A percentile compares a stretch with the other conserved stretches of the same genome.
Evolutionary conservation across 1,140 invertebrate species (phyloP).

Genomic region (Leguminivora glycinivorella): DNA sequence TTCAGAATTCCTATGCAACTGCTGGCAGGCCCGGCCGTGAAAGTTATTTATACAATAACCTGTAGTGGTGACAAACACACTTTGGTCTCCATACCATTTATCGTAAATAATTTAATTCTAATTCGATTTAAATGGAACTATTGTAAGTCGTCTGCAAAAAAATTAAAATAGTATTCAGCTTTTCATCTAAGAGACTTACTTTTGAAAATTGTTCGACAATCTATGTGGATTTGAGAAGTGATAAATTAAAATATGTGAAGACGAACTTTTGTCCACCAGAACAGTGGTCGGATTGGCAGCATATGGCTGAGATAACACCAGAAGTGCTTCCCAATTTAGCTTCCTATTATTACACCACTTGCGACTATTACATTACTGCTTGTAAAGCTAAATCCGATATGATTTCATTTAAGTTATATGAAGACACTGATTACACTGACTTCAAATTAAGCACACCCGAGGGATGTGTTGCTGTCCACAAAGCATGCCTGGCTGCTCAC

Average conservation of each 20-base stretch:
- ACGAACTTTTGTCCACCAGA: background rate
- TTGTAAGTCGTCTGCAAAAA: background rate
- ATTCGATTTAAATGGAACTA: background rate
- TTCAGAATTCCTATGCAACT: background rate
- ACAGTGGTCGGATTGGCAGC: background rate
- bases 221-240: background rate
- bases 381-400: background rate
- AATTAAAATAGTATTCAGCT: background rate
- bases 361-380: background rate
- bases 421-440: background rate
- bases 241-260: background rate
- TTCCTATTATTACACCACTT: background rate
- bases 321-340: background rate
- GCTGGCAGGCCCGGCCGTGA: background rate
- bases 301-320: background rate
- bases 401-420: background rate
- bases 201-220: background rate
- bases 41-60: background rate
- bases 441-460: background rate
- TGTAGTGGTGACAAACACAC: background rate
- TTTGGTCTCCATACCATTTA: background rate
- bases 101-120: background rate
- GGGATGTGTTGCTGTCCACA: background rate
- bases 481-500: slow-evolving; percentile 5
- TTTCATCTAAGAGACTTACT: background rate